Conservation (phyloP, 2,888 invertebrate genomes). For the Cephus rjabovi region DNA sequence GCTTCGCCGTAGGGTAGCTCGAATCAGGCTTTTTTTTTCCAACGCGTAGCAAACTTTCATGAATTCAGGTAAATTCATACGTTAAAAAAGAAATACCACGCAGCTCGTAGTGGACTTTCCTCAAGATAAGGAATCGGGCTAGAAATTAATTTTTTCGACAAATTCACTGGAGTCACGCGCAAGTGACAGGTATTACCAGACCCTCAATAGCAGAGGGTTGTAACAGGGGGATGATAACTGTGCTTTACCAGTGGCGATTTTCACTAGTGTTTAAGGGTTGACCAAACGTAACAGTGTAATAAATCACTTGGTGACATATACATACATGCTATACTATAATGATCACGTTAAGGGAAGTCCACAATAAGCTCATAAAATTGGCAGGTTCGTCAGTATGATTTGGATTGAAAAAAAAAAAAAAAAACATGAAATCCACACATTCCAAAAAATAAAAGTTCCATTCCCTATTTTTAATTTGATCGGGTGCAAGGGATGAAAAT, state of each 20-base stretch:
- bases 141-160: neutral
- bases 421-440: neutral
- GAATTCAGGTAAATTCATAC: neutral
- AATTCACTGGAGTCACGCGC: neutral
- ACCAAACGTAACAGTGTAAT: neutral
- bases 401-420: neutral
- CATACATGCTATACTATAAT: slow-evolving; percentile 20
- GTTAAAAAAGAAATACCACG: neutral
- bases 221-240: neutral
- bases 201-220: neutral
- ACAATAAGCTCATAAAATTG: slow-evolving; percentile 49
- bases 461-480: neutral
- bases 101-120: neutral
- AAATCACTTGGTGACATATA: neutral
- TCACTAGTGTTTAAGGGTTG: neutral
- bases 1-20: neutral
- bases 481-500: neutral
- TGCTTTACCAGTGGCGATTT: neutral
- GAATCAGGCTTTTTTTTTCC: neutral
- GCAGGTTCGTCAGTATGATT: slow-evolving; percentile 17
- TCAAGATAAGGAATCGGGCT: neutral
- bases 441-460: neutral
- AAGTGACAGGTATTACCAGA: neutral
- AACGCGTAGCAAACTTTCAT: neutral
- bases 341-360: slow-evolving; percentile 45